Conservation (phyloP, 1,140 invertebrate species). For the Hypothenemus hampei region DNA sequence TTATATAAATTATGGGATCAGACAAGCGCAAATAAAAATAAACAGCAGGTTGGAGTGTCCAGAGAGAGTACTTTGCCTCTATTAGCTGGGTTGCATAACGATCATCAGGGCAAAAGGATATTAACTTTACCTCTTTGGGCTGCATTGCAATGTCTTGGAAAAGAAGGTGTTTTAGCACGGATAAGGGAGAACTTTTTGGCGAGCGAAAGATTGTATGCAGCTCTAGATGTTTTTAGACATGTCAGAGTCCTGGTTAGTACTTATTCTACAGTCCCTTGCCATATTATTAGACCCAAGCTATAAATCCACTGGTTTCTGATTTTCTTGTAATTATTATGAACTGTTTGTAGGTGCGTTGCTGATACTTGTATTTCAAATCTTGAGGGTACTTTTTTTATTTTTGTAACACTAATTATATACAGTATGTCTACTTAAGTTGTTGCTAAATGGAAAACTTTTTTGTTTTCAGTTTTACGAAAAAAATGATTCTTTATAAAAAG, state of each 20-base stretch:
- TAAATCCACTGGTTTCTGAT: too few relatives aligned
- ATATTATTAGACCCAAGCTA: too few relatives aligned
- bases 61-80: constrained; percentile 66
- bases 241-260: constrained; percentile 68
- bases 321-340: too few relatives aligned
- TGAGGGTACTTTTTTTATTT: too few relatives aligned
- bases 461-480: too few relatives aligned
- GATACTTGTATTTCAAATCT: too few relatives aligned
- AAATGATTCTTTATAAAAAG: too few relatives aligned
- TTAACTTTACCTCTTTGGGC: constrained; percentile 81
- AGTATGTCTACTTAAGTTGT: too few relatives aligned
- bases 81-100: constrained; percentile 62
- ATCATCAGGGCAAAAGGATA: constrained; percentile 54
- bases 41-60: constrained; percentile 49
- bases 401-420: too few relatives aligned
- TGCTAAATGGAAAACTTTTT: too few relatives aligned
- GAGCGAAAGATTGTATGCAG: constrained; percentile 66
- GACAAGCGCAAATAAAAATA: constrained; percentile 36
- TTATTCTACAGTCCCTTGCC: not conserved
- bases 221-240: constrained; percentile 63
- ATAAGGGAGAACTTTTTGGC: constrained; percentile 72
- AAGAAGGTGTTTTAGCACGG: constrained; percentile 65
- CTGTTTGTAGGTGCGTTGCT: too few relatives aligned
- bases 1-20: constrained; percentile 52
- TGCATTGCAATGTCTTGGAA: constrained; percentile 69